A percentile compares a stretch with the other conserved stretches of the same genome.
These are phyloP conservation scores for Lutraria rhynchaena DNA, from an alignment of 1,140 invertebrate species.

Conservation along the genomic window DNA sequence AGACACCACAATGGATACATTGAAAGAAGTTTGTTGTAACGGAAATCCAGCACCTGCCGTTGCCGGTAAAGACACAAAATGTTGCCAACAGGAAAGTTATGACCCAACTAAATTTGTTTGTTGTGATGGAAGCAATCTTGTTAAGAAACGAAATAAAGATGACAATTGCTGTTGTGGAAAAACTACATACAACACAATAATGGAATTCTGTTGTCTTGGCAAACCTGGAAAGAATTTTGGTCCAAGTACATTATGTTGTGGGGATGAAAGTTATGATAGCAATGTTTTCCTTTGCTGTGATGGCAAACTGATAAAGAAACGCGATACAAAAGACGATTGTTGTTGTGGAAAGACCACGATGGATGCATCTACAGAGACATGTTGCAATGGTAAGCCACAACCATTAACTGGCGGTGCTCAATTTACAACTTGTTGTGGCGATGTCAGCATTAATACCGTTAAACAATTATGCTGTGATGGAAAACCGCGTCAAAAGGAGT, in stretches of 20 bases:
- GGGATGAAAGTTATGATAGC: slow-evolving; percentile 40
- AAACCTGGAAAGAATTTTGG: slow-evolving; percentile 33
- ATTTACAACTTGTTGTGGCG: slow-evolving; percentile 44
- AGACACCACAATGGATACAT: slow-evolving; percentile 46
- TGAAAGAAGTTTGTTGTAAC: slow-evolving; percentile 49
- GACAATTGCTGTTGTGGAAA: slow-evolving; percentile 58
- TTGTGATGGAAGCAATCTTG: slow-evolving; percentile 36
- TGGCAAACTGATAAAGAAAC: slow-evolving; percentile 31
- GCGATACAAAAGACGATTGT: slow-evolving; percentile 44
- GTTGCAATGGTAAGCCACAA: slow-evolving; percentile 45
- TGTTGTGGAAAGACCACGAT: slow-evolving; percentile 58
- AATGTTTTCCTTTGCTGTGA: slow-evolving; percentile 48
- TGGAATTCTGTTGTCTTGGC: slow-evolving; percentile 46
- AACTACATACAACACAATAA: slow-evolving; percentile 48
- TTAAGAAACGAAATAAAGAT: slow-evolving; percentile 30
- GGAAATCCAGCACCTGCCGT: slow-evolving; percentile 33
- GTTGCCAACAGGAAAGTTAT: slow-evolving; percentile 36
- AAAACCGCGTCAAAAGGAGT: slow-evolving; percentile 15
- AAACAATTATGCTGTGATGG: slow-evolving; percentile 55
- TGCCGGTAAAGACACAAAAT: slow-evolving; percentile 41
- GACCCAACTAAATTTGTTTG: slow-evolving; percentile 44
- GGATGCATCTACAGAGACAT: slow-evolving; percentile 47
- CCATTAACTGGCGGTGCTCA: slow-evolving; percentile 23
- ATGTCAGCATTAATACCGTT: slow-evolving; percentile 39
- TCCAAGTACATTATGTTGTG: slow-evolving; percentile 45